Conservation (phyloP, 1,140 invertebrate species). For the Drosophila pectinifera region DNA sequence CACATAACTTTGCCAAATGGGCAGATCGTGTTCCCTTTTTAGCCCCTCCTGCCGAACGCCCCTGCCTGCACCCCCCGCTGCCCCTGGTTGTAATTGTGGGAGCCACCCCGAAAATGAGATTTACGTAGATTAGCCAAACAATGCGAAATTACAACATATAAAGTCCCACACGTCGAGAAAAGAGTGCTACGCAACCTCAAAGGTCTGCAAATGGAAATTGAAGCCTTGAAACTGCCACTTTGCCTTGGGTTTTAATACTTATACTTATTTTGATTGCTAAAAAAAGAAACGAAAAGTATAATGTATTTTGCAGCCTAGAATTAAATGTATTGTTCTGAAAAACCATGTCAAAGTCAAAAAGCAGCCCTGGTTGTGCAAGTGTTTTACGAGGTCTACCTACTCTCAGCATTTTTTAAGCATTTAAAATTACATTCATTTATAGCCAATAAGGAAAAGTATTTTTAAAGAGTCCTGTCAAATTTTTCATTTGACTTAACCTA, state of each 20-base stretch:
- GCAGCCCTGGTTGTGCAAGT: too few relatives aligned
- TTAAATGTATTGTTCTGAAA: neutral
- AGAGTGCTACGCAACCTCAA: neutral
- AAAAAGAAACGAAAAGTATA: neutral
- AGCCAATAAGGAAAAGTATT: too few relatives aligned
- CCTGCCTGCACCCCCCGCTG: constrained; percentile 2
- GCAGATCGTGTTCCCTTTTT: constrained; percentile 67
- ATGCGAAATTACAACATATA: constrained; percentile 77
- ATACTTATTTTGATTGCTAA: neutral
- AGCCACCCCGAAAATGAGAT: constrained; percentile 75
- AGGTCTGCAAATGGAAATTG: neutral
- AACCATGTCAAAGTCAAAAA: too few relatives aligned
- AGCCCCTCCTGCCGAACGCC: neutral
- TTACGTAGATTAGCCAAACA: constrained; percentile 81
- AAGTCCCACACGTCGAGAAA: constrained; percentile 6
- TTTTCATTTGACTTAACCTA: too few relatives aligned
- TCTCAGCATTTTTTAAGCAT: too few relatives aligned
- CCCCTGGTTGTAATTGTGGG: constrained; percentile 69
- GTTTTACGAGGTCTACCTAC: too few relatives aligned
- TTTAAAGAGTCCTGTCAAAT: too few relatives aligned
- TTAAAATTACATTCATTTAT: too few relatives aligned
- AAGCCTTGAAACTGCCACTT: neutral
- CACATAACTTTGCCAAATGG: constrained; percentile 78
- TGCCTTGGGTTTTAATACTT: neutral
- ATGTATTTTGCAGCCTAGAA: neutral